phyloP scores from a whole-genome alignment of 2,888 invertebrate genomes.

The Macropis europaea region DNA sequence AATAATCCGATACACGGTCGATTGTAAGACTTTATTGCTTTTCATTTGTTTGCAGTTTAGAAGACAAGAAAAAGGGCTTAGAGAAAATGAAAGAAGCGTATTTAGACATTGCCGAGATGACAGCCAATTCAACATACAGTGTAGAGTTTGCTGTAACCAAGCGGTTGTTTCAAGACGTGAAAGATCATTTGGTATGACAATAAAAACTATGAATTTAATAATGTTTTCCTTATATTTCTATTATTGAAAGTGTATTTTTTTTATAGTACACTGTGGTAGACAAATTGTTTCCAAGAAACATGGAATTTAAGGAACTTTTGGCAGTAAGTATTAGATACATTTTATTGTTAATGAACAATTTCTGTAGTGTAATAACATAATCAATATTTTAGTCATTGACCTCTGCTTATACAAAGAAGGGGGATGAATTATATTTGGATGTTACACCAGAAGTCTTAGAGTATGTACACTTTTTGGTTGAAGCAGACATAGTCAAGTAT shows the following conservation, averaged over 20 bases:
- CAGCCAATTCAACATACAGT: conserved; percentile 48
- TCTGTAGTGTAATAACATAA: neutral
- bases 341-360: neutral
- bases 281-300: conserved; percentile 66
- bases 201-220: neutral
- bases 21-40: neutral
- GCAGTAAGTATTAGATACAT: conserved; percentile 59
- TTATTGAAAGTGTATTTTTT: neutral
- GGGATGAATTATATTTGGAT: conserved; percentile 73
- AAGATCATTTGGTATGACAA: conserved; percentile 69
- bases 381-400: conserved; percentile 64
- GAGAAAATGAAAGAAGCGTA: conserved; percentile 67
- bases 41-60: conserved; percentile 60
- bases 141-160: conserved; percentile 55
- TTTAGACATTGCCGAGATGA: conserved; percentile 47
- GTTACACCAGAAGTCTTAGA: conserved; percentile 47
- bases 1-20: neutral
- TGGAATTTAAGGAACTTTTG: conserved; percentile 62
- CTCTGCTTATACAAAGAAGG: conserved; percentile 64
- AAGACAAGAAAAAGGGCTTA: conserved; percentile 62
- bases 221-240: neutral
- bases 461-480: conserved; percentile 66
- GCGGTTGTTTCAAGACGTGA: conserved; percentile 60
- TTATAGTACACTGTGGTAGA: conserved; percentile 65
- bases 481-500: conserved; percentile 66